These are phyloP conservation scores for Aythya baeri DNA, from an alignment of 2,113 vertebrate species.

Conservation along the genomic window DNA sequence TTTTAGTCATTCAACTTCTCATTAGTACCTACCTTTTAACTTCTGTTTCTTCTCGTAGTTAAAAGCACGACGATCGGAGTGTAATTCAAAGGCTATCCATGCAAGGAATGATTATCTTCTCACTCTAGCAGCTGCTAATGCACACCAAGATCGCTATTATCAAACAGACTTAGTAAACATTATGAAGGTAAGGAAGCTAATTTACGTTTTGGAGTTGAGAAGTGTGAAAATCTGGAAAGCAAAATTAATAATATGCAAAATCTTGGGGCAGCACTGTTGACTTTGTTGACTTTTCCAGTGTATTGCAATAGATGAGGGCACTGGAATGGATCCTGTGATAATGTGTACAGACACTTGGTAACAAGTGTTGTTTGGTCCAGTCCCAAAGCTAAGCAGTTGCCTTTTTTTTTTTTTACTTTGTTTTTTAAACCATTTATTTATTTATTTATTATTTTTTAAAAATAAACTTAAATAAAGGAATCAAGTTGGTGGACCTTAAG, in stretches of 20 bases:
- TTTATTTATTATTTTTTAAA: neutral
- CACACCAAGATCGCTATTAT: constrained; percentile 97
- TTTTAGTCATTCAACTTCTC: neutral
- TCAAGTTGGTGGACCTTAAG: neutral
- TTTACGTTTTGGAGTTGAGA: neutral
- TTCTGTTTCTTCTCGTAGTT: constrained; percentile 79
- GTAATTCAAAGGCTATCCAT: constrained; percentile 95
- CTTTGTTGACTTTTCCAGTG: neutral
- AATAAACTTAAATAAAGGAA: neutral
- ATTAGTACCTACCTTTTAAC: neutral
- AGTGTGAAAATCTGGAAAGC: neutral
- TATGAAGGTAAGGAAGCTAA: constrained; percentile 84
- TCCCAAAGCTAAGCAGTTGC: neutral
- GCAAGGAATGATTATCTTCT: constrained; percentile 98
- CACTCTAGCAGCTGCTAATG: constrained; percentile 95
- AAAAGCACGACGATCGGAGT: constrained; percentile 95
- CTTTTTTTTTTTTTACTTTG: neutral
- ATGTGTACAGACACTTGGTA: rapidly evolving
- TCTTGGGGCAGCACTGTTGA: rapidly evolving
- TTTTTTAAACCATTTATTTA: neutral
- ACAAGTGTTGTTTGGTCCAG: rapidly evolving
- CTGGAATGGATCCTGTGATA: rapidly evolving
- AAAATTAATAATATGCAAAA: rapidly evolving
- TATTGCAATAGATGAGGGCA: rapidly evolving
- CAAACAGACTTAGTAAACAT: constrained; percentile 93